phyloP scores from a whole-genome alignment of 2,888 invertebrate species.

The Plebejus anna region DNA sequence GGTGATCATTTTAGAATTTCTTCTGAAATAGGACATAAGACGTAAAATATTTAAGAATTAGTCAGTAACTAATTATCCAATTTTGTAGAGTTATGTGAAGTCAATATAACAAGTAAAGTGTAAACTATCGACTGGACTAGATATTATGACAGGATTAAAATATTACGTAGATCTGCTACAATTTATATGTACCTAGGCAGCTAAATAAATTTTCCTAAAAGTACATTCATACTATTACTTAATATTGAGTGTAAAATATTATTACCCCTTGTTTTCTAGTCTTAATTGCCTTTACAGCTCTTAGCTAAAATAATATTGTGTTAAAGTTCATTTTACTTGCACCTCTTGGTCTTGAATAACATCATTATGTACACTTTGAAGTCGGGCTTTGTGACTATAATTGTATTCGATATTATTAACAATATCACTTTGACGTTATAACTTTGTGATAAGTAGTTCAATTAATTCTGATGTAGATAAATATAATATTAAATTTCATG shows the following conservation, averaged over 20 bases:
- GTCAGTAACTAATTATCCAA: too few relatives aligned
- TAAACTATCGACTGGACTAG: too few relatives aligned
- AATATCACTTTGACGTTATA: background rate
- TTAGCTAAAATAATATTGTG: background rate
- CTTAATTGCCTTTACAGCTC: too few relatives aligned
- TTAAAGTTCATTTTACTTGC: background rate
- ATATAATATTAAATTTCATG: background rate
- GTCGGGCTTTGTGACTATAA: background rate
- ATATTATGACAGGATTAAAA: too few relatives aligned
- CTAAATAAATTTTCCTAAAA: too few relatives aligned
- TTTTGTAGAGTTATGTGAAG: too few relatives aligned
- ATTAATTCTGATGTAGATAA: background rate
- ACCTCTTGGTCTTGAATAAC: background rate
- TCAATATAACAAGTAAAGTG: too few relatives aligned
- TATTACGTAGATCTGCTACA: too few relatives aligned
- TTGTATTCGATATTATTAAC: slow-evolving; percentile 2
- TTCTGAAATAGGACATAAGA: background rate
- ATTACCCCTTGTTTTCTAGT: too few relatives aligned
- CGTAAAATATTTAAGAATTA: background rate
- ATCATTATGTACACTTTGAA: slow-evolving; percentile 3
- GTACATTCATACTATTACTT: too few relatives aligned
- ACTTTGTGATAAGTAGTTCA: background rate
- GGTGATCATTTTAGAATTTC: background rate
- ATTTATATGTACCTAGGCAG: too few relatives aligned
- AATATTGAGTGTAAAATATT: too few relatives aligned